Percentiles rank a stretch among this genome's conserved stretches.
Conservation (phyloP, 2,888 invertebrate species). For the Drosophila cognata region DNA sequence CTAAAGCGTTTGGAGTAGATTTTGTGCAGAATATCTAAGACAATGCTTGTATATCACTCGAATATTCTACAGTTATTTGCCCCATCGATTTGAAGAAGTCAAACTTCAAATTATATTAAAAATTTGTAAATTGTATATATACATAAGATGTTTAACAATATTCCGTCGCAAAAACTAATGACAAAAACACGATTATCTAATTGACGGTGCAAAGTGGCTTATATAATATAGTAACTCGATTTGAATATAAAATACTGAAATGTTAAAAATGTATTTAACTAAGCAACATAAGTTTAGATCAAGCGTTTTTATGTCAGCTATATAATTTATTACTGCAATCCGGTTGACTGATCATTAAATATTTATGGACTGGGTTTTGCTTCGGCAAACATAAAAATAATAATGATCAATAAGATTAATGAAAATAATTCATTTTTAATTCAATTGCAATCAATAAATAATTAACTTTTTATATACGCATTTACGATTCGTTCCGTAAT, state of each 20-base stretch:
- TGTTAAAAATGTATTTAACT: not conserved
- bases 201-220: not conserved
- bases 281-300: not conserved
- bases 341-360: not conserved
- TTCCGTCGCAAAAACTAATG: not conserved
- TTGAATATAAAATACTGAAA: not conserved
- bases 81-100: not conserved
- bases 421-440: not conserved
- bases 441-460: slow-evolving; percentile 37
- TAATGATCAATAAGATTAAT: not conserved
- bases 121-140: too few species aligned
- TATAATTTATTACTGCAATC: not conserved
- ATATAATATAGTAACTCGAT: not conserved
- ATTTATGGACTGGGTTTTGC: not conserved
- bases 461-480: slow-evolving; percentile 18
- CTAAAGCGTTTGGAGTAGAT: not conserved
- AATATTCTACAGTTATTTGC: not conserved
- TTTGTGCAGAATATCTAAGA: not conserved
- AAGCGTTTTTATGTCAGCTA: not conserved
- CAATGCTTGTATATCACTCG: not conserved
- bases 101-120: too few species aligned
- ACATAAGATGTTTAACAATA: not conserved
- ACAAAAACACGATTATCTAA: not conserved
- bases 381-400: not conserved
- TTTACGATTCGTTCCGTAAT: slow-evolving; percentile 17